These are phyloP conservation scores for Adrianichthys oophorus DNA, from an alignment of 2,797 vertebrate genomes.

Conservation along the genomic window DNA sequence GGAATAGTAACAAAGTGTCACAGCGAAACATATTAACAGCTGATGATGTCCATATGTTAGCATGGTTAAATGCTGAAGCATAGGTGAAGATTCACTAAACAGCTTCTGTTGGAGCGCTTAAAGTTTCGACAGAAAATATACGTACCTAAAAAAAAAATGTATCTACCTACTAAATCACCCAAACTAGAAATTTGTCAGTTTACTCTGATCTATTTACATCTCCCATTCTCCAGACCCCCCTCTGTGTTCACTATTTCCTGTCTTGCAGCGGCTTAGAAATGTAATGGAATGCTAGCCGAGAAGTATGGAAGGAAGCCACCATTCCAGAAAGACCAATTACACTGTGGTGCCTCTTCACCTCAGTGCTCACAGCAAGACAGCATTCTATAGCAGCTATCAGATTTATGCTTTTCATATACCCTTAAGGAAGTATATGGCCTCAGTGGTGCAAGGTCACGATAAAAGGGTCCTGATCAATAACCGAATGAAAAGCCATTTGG, in stretches of 20 bases:
- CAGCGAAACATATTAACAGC: constrained; percentile 76
- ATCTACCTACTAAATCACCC: background rate
- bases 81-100: constrained; percentile 17
- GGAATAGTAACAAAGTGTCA: constrained; percentile 83
- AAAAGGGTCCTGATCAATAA: constrained; percentile 89
- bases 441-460: constrained; percentile 88
- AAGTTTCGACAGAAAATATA: constrained; percentile 14
- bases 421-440: constrained; percentile 87
- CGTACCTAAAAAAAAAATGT: constrained; percentile 1
- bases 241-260: background rate
- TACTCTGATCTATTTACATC: constrained; percentile 19
- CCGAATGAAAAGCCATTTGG: constrained; percentile 91
- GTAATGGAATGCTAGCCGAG: constrained; percentile 62
- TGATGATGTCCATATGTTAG: constrained; percentile 83
- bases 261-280: constrained; percentile 20
- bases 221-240: background rate
- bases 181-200: background rate
- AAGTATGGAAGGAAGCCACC: constrained; percentile 50
- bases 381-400: constrained; percentile 72
- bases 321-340: constrained; percentile 70
- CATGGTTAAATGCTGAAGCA: constrained; percentile 53
- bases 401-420: constrained; percentile 89
- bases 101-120: constrained; percentile 25
- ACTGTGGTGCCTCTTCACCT: constrained; percentile 43
- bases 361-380: constrained; percentile 42